A percentile compares a stretch with the other conserved stretches of the same genome.
These are phyloP conservation scores for Rhinichthys klamathensis DNA, from an alignment of 2,113 vertebrate species.

Conservation along the genomic window DNA sequence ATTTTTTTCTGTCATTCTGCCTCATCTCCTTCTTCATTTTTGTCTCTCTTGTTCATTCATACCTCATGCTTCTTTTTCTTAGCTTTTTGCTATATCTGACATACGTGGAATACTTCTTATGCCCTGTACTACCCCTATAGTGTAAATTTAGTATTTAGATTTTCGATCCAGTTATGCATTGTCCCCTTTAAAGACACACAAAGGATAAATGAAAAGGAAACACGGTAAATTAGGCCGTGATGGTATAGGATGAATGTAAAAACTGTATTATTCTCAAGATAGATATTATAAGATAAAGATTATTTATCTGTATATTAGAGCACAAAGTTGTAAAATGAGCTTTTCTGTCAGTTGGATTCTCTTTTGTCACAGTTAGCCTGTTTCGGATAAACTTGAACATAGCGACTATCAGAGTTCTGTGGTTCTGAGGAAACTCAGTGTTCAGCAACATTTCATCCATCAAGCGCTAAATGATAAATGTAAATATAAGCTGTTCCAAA, in stretches of 20 bases:
- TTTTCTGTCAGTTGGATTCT: neutral
- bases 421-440: neutral
- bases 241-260: slow-evolving; percentile 29
- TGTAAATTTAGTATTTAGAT: neutral
- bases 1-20: neutral
- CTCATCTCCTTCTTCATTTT: neutral
- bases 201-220: neutral
- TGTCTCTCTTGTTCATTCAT: neutral
- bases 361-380: neutral
- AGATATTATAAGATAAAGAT: slow-evolving; percentile 10
- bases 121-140: neutral
- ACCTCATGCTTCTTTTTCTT: neutral
- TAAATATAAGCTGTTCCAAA: slow-evolving; percentile 7
- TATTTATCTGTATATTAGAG: slow-evolving; percentile 17
- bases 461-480: neutral
- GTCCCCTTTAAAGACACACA: neutral
- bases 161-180: neutral
- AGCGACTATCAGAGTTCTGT: neutral
- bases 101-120: neutral
- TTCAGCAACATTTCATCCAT: neutral
- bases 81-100: neutral
- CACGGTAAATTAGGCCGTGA: neutral
- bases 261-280: slow-evolving; percentile 1
- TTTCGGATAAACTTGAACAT: slow-evolving; percentile 20
- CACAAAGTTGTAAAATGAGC: neutral